Conservation (phyloP, 2,888 invertebrate genomes). For the Macrostomum cliftonense region DNA sequence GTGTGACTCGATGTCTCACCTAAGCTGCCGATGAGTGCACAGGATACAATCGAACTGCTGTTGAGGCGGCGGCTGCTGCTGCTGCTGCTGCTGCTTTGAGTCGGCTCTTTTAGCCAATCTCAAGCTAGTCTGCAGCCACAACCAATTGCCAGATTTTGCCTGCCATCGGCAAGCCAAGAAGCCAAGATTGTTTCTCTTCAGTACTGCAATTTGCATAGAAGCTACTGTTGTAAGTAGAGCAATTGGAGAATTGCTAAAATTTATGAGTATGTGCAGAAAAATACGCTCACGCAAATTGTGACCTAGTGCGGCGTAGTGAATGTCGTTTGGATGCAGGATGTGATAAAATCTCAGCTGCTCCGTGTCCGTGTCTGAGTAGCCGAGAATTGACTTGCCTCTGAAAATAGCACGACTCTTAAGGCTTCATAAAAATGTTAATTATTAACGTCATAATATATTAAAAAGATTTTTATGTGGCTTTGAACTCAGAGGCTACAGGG, state of each 20-base stretch:
- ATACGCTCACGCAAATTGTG: constrained; percentile 73
- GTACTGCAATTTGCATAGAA: constrained; percentile 49
- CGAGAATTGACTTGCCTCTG: constrained; percentile 71
- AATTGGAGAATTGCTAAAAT: no score
- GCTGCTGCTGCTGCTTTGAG: constrained; percentile 45
- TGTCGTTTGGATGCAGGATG: constrained; percentile 78
- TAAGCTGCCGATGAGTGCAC: constrained; percentile 88
- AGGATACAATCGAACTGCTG: constrained; percentile 97
- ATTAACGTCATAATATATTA: no score
- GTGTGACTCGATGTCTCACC: no score
- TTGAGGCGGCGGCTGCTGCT: constrained; percentile 78
- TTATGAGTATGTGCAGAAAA: no score
- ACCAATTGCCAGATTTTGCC: constrained; percentile 72
- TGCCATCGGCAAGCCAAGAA: constrained; percentile 95
- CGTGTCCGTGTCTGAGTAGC: constrained; percentile 66
- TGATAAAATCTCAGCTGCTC: constrained; percentile 69
- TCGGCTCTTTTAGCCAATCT: constrained; percentile 90
- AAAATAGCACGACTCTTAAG: no score
- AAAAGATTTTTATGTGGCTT: no score
- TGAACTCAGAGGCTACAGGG: no score
- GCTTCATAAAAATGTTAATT: no score
- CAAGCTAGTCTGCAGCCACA: constrained; percentile 93
- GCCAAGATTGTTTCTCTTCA: constrained; percentile 95
- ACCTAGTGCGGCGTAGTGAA: constrained; percentile 81
- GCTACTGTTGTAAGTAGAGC: no score